phyloP scores from a whole-genome alignment of 2,113 vertebrate genomes.

The Mohoua ochrocephala region DNA sequence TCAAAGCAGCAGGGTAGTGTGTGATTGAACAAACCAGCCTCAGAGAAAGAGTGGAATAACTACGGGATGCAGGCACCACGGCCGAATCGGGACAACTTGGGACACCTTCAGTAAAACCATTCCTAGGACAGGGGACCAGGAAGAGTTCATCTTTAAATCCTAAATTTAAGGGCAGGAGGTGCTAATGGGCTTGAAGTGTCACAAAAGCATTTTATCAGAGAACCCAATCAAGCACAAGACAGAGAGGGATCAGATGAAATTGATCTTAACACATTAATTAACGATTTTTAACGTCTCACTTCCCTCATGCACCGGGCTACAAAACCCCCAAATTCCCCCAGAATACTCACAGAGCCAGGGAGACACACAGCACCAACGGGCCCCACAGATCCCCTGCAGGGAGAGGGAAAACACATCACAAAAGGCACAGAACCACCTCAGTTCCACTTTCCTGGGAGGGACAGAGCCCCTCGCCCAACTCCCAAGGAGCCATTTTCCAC shows the following conservation, averaged over 20 bases:
- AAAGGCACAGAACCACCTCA: not conserved
- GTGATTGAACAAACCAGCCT: not conserved
- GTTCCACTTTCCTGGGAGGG: accelerated
- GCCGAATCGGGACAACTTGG: accelerated
- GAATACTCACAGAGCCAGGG: conserved; percentile 88
- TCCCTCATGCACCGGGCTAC: not conserved
- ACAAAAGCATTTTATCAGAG: not conserved
- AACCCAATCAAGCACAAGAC: not conserved
- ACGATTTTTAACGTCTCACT: not conserved
- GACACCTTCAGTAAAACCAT: not conserved
- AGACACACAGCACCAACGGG: conserved; percentile 92
- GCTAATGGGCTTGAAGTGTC: not conserved
- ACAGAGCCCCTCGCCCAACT: not conserved
- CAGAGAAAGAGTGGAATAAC: not conserved
- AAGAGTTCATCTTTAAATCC: not conserved
- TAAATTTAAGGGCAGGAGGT: not conserved
- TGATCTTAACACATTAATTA: not conserved
- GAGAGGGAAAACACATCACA: not conserved
- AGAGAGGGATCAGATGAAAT: not conserved
- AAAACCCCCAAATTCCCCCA: not conserved
- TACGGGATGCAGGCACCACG: not conserved
- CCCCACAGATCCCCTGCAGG: conserved; percentile 94
- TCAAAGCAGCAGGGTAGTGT: not conserved
- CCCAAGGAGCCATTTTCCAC: not conserved
- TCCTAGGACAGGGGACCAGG: not conserved